phyloP scores from a whole-genome alignment of 2,797 vertebrate species.

The Sebastolobus altivelis region DNA sequence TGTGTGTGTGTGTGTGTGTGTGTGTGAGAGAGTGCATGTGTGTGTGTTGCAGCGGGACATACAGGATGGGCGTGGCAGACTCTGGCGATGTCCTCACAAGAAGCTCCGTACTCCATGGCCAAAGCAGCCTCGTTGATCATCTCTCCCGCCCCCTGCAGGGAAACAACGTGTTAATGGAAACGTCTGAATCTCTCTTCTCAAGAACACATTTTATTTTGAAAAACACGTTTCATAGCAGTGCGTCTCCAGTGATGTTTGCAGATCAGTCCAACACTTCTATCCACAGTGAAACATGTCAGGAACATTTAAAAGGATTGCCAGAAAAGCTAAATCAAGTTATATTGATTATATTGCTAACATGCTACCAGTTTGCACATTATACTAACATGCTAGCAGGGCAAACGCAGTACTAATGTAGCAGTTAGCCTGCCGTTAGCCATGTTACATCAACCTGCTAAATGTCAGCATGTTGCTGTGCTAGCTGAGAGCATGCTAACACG shows the following conservation, averaged over 20 bases:
- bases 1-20: too few species aligned
- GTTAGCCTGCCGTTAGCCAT: too few species aligned
- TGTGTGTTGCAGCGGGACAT: conserved; percentile 27
- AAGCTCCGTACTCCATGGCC: conserved; percentile 98
- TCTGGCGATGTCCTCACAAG: conserved; percentile 96
- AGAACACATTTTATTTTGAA: too few species aligned
- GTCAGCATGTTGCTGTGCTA: neutral
- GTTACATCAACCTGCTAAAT: too few species aligned
- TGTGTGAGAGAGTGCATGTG: too few species aligned
- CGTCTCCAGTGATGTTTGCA: neutral
- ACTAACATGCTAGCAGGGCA: neutral
- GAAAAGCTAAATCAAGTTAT: neutral
- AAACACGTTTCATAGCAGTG: neutral
- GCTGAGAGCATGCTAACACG: neutral
- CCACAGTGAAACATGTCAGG: too few species aligned
- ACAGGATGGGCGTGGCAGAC: conserved; percentile 99
- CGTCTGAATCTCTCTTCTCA: too few species aligned
- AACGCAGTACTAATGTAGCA: too few species aligned
- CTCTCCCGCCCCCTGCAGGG: conserved; percentile 93
- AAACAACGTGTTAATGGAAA: neutral
- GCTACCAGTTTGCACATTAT: neutral
- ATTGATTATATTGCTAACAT: neutral
- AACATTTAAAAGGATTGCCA: too few species aligned
- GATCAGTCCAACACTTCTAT: too few species aligned
- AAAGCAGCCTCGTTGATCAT: conserved; percentile 97